phyloP scores from a whole-genome alignment of 2,888 invertebrate species.

The Cremastinae sp. region DNA sequence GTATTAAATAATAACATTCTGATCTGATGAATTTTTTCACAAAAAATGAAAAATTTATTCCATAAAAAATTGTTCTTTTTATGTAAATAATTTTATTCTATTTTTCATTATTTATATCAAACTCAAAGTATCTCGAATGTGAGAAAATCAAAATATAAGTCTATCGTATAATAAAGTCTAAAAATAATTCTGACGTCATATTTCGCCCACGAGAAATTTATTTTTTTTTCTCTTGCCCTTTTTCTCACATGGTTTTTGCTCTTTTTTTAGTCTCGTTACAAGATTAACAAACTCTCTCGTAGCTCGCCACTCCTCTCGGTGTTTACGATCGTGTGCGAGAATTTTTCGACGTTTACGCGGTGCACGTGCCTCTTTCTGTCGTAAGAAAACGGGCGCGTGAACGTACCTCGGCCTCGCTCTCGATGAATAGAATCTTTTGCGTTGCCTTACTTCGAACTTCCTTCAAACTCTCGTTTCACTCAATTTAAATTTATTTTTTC shows the following conservation, averaged over 20 bases:
- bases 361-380: slow-evolving; percentile 52
- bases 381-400: slow-evolving; percentile 42
- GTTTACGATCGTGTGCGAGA: slow-evolving; percentile 49
- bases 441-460: slow-evolving; percentile 46
- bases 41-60: too few species aligned
- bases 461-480: slow-evolving; percentile 48
- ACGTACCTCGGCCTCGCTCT: slow-evolving; percentile 52
- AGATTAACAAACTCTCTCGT: slow-evolving; percentile 43
- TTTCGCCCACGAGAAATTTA: slow-evolving; percentile 8
- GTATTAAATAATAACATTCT: too few species aligned
- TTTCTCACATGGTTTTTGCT: slow-evolving; percentile 10
- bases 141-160: neutral
- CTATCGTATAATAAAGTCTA: neutral
- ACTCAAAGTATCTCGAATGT: too few species aligned
- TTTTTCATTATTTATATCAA: too few species aligned
- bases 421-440: slow-evolving; percentile 55
- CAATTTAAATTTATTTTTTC: slow-evolving; percentile 20
- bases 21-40: too few species aligned
- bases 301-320: slow-evolving; percentile 28
- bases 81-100: too few species aligned
- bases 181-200: neutral
- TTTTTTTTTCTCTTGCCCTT: neutral
- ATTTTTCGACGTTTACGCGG: slow-evolving; percentile 38
- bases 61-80: too few species aligned
- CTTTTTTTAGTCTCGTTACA: slow-evolving; percentile 28